A percentile compares a stretch with the other conserved stretches of the same genome.
phyloP scores from a whole-genome alignment of 2,888 invertebrate species.

The Carcina quercana region DNA sequence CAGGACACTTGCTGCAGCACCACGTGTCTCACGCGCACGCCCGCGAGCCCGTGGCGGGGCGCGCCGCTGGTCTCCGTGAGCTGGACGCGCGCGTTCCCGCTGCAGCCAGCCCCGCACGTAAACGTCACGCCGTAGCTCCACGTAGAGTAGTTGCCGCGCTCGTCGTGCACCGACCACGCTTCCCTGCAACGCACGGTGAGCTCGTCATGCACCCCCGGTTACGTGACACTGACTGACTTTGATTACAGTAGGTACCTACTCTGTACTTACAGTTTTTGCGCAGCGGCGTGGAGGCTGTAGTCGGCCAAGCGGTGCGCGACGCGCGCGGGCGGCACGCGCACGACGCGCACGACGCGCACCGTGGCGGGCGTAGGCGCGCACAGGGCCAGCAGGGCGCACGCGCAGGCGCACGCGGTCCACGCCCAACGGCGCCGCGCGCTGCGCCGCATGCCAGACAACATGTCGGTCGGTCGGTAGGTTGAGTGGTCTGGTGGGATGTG shows the following conservation, averaged over 20 bases:
- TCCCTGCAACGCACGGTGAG: constrained; percentile 19
- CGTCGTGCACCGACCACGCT: constrained; percentile 36
- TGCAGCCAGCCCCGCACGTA: constrained; percentile 37
- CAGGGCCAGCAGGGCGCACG: constrained; percentile 12
- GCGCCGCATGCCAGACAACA: not conserved
- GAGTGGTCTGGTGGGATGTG: no score
- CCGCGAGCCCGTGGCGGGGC: not conserved
- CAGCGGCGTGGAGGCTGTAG: constrained; percentile 33
- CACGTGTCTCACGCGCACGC: not conserved
- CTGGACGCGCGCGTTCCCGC: constrained; percentile 27
- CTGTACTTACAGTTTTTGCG: not conserved
- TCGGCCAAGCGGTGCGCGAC: constrained; percentile 44
- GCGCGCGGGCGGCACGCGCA: constrained; percentile 14
- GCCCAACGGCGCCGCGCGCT: constrained; percentile 2
- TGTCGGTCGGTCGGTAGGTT: not conserved
- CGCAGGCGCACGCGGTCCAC: constrained; percentile 3
- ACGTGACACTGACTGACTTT: not conserved
- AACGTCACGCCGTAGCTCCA: constrained; percentile 39
- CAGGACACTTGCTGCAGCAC: not conserved
- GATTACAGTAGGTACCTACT: not conserved
- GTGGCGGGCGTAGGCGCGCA: constrained; percentile 11
- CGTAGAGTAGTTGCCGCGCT: constrained; percentile 37
- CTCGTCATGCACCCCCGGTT: not conserved
- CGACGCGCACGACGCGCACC: constrained; percentile 14
- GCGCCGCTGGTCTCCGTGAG: no score